Evolutionary conservation across 1,140 invertebrate species (phyloP).

Genomic region (Eulimnadia texana): DNA sequence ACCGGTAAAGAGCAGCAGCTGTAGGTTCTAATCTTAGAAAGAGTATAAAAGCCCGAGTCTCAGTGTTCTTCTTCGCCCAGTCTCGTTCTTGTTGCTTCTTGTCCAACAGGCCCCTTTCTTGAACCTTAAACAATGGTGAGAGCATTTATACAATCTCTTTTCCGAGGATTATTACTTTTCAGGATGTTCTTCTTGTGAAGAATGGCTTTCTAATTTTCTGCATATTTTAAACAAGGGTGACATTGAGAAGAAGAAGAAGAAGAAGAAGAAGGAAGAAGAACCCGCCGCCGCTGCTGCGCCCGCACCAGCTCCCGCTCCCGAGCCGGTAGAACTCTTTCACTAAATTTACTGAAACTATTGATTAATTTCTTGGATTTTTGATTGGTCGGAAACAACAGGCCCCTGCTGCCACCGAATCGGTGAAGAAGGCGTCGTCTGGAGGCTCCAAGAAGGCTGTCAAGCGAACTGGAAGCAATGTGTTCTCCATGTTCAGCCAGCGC

Average conservation of each 20-base stretch:
- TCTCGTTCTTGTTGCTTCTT: neutral
- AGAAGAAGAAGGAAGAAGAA: constrained; percentile 61
- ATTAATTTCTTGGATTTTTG: neutral
- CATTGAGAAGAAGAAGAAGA: constrained; percentile 64
- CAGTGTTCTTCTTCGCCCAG: neutral
- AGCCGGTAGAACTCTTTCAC: constrained; percentile 37
- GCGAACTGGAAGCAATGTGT: constrained; percentile 80
- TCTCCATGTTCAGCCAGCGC: constrained; percentile 87
- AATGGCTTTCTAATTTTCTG: too few relatives aligned
- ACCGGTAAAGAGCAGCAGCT: neutral
- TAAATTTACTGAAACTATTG: constrained; percentile 13
- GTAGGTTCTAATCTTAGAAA: neutral
- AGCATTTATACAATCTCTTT: too few relatives aligned
- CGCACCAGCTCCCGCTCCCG: constrained; percentile 38
- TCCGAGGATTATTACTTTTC: too few relatives aligned
- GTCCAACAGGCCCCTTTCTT: neutral
- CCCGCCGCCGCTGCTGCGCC: constrained; percentile 28
- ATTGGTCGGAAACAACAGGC: too few relatives aligned
- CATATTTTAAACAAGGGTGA: constrained; percentile 44
- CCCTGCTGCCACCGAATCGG: constrained; percentile 36
- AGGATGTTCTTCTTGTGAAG: too few relatives aligned
- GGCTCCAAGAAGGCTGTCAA: constrained; percentile 47
- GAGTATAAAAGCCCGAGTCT: neutral
- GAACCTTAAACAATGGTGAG: neutral
- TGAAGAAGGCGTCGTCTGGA: constrained; percentile 29